Percentiles rank a stretch among this genome's conserved stretches.
These are phyloP conservation scores for Dasypolia templi DNA, from an alignment of 2,888 invertebrate species.

Conservation along the genomic window DNA sequence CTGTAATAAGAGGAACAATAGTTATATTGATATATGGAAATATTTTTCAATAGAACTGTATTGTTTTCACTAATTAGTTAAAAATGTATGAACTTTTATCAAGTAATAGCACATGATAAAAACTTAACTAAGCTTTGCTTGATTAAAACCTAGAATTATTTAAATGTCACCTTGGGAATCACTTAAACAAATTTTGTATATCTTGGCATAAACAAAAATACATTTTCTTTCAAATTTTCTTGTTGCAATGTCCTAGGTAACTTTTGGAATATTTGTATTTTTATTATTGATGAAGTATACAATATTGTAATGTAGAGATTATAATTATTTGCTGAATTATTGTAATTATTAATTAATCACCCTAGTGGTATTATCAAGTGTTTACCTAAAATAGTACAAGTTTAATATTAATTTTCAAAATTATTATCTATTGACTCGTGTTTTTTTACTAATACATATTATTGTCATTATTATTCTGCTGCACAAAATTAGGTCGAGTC, in stretches of 20 bases:
- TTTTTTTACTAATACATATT: constrained; percentile 59
- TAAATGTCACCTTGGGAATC: constrained; percentile 35
- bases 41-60: constrained; percentile 42
- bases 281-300: constrained; percentile 47
- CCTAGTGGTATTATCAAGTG: constrained; percentile 65
- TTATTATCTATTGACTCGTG: constrained; percentile 67
- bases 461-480: constrained; percentile 69
- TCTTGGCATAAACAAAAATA: constrained; percentile 25
- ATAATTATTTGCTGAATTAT: constrained; percentile 55
- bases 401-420: constrained; percentile 69
- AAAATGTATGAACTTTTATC: constrained; percentile 54
- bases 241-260: constrained; percentile 44
- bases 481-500: constrained; percentile 73
- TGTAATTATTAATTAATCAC: constrained; percentile 53
- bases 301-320: constrained; percentile 53
- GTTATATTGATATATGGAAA: constrained; percentile 41
- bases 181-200: constrained; percentile 44
- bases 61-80: constrained; percentile 38
- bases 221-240: constrained; percentile 28
- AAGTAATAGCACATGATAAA: constrained; percentile 54
- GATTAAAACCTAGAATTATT: constrained; percentile 41
- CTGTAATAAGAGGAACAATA: constrained; percentile 48
- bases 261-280: constrained; percentile 57
- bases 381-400: constrained; percentile 78
- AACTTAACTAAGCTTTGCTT: constrained; percentile 57